Evolutionary conservation across 2,113 vertebrate genomes (phyloP).

Genomic region (Semnopithecus entellus): DNA sequence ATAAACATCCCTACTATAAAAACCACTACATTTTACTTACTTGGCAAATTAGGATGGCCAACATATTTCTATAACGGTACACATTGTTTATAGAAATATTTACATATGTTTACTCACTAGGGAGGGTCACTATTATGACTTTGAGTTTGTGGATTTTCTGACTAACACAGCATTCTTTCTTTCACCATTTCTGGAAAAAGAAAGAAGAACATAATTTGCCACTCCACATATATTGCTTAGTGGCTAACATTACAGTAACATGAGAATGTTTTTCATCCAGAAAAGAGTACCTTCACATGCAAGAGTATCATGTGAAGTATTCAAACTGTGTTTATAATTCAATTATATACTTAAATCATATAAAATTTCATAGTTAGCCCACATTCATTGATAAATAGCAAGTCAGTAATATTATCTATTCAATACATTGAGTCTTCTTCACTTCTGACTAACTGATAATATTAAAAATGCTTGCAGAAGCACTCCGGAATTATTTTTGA

Average conservation of each 20-base stretch:
- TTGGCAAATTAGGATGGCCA: background rate
- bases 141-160: background rate
- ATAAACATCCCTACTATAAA: background rate
- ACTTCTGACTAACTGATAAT: background rate
- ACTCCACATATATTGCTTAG: background rate
- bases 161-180: background rate
- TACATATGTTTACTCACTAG: background rate
- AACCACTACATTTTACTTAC: background rate
- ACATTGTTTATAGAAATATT: background rate
- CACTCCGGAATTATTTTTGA: background rate
- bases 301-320: background rate
- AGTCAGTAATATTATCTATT: background rate
- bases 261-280: background rate
- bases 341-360: background rate
- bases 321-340: background rate
- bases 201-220: background rate
- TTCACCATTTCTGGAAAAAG: background rate
- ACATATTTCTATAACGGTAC: background rate
- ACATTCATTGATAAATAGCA: background rate
- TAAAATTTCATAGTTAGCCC: background rate
- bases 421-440: background rate
- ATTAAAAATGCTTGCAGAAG: background rate
- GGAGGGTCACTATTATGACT: background rate
- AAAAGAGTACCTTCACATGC: too few species aligned
- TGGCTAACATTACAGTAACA: background rate